Base-by-base conservation (phyloP, 1,140 invertebrate species). In the Polypedilum vanderplanki region DNA sequence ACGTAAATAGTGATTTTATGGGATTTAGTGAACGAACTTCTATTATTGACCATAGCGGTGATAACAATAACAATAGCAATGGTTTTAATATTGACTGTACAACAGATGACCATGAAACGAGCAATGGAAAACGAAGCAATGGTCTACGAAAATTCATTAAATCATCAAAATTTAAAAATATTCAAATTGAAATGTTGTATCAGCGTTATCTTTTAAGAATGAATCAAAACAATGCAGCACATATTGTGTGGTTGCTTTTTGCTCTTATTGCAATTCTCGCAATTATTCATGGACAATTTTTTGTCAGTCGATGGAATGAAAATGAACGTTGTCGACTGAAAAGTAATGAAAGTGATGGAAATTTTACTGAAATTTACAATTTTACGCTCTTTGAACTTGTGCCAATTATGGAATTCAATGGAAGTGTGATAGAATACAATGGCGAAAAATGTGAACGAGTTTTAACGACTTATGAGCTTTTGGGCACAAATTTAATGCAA, bases 201-300 rank as follows among this genome's bases (percentile, higher is more conserved):
- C 94, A 96, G 83, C 87, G 93, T 67, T 97, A 97, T 84, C 96
- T 96, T 81, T 87, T 96, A 75, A 90, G 94, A 76, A 93, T 96
- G 87, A 96, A 95, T 85, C 93, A 96, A 83, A 92, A 90, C 78
- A 95, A 94, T 82, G 90, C 95, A 85, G 93, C 91, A 1, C 90
- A 93, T 78, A 86, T 96, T 57, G 86, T 96, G 74, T 90, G 88
- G 5, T 85, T 96, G 24, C 82, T 96, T 12, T 85, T 92, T 46
- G 85, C 88, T 3, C 84, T 95, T 41, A 86, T 90, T 46, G 76
- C 90, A 40, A 85, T 88, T 0, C 83, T 95, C 20, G 85, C 86
- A 73, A 79, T 86, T 24, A 84, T 89, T 7, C 85, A 87, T 75
- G 78, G 86, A 24, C 83, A 83, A 2, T 83, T 84, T 4, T 79